phyloP scores from a whole-genome alignment of 2,888 invertebrate genomes.

The Orthosia gothica region DNA sequence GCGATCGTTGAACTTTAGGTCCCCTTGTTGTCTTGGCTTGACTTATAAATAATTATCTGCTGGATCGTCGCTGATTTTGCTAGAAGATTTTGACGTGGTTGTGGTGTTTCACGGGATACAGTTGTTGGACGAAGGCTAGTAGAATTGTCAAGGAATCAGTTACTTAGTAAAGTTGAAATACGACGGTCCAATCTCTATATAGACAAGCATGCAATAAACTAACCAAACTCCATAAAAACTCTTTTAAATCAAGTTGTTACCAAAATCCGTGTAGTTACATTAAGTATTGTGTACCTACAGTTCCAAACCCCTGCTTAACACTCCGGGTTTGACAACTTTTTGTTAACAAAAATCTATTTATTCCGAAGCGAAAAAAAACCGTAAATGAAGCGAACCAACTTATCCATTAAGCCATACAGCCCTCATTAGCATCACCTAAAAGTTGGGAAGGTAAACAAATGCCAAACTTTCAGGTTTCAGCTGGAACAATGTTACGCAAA shows the following conservation, averaged over 20 bases:
- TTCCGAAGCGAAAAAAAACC: constrained; percentile 27
- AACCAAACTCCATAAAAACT: too few species aligned
- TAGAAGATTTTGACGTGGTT: not conserved
- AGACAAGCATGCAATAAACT: not conserved
- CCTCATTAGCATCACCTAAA: constrained; percentile 67
- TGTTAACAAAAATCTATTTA: constrained; percentile 33
- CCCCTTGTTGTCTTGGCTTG: constrained; percentile 42
- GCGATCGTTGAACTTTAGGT: constrained; percentile 71
- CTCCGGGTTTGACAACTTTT: constrained; percentile 29
- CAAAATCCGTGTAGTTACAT: not conserved
- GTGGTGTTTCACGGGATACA: not conserved
- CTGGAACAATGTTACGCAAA: constrained; percentile 55
- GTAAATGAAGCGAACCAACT: constrained; percentile 58
- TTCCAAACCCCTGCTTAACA: constrained; percentile 3
- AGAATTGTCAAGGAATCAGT: too few species aligned
- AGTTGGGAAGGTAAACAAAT: constrained; percentile 65
- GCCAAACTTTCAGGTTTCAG: constrained; percentile 64
- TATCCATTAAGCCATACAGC: constrained; percentile 60
- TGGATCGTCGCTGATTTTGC: constrained; percentile 4
- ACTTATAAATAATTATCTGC: constrained; percentile 54
- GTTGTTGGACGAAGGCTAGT: not conserved
- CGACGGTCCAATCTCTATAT: too few species aligned
- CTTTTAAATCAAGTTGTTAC: not conserved
- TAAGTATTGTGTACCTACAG: not conserved
- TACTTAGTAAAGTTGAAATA: too few species aligned